Percentiles rank a stretch among this genome's conserved stretches.
Conservation (phyloP, 2,113 vertebrate species). For the Rhinolophus ferrumequinum region DNA sequence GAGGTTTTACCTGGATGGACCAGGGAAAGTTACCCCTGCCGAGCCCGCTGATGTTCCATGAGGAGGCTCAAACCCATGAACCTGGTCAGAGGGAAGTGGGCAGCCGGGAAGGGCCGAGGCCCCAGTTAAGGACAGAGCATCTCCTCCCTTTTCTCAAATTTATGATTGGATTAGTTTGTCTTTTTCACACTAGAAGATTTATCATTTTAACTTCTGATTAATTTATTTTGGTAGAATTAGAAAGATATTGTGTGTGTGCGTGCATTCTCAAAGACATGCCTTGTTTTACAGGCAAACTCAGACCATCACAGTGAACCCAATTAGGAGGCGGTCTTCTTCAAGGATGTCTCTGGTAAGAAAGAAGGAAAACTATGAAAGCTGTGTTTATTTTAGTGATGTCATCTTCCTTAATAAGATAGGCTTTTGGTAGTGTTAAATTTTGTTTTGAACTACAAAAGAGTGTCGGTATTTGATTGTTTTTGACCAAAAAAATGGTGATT, state of each 20-base stretch:
- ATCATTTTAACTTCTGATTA: not conserved
- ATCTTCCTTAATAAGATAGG: not conserved
- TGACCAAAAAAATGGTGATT: slow-evolving; percentile 18
- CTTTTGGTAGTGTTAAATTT: not conserved
- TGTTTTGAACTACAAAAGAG: not conserved
- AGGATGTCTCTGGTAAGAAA: slow-evolving; percentile 94
- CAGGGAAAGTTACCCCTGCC: not conserved
- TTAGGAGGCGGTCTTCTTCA: slow-evolving; percentile 94
- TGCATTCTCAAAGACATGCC: slow-evolving; percentile 13
- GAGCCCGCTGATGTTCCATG: rapidly evolving
- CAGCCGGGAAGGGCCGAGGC: not conserved
- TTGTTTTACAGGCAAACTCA: slow-evolving; percentile 91
- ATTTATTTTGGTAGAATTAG: not conserved
- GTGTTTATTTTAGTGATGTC: not conserved
- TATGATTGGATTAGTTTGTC: not conserved
- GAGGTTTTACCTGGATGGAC: not conserved
- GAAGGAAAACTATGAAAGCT: not conserved
- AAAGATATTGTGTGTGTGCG: not conserved
- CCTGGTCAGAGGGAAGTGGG: not conserved
- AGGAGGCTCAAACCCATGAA: not conserved
- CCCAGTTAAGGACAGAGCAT: not conserved
- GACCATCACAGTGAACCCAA: slow-evolving; percentile 90
- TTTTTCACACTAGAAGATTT: not conserved
- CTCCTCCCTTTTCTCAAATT: not conserved
- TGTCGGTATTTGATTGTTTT: not conserved